Percentiles rank a stretch among this genome's conserved stretches.
phyloP scores from a whole-genome alignment of 92 coral and sea anemone species.

The Siderastrea radians region DNA sequence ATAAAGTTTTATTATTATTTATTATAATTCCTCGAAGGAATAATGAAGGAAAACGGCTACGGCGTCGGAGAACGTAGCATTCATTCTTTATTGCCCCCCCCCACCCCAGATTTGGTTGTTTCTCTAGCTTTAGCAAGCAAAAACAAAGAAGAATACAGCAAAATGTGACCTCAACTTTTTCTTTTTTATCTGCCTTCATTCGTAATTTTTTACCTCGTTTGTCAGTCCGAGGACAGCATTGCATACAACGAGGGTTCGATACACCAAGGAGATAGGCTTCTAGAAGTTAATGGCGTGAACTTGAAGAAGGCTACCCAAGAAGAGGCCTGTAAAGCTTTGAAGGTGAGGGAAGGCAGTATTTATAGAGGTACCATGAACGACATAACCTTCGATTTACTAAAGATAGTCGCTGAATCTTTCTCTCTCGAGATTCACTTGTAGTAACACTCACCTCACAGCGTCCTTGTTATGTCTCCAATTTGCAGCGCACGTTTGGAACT shows the following conservation, averaged over 20 bases:
- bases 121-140: too few relatives aligned
- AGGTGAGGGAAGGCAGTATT: conserved; percentile 42
- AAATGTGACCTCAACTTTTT: too few relatives aligned
- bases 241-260: conserved; percentile 77
- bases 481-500: conserved; percentile 77
- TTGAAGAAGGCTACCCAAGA: conserved; percentile 78
- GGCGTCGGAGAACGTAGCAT: too few relatives aligned
- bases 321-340: conserved; percentile 71
- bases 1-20: too few relatives aligned
- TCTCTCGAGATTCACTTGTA: not conserved
- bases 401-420: not conserved
- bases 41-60: too few relatives aligned
- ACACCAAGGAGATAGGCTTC: conserved; percentile 81
- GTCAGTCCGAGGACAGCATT: conserved; percentile 76
- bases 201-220: not conserved
- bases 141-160: too few relatives aligned
- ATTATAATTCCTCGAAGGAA: too few relatives aligned
- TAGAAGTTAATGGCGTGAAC: conserved; percentile 77
- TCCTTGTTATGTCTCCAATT: not conserved
- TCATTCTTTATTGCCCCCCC: too few relatives aligned
- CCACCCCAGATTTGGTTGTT: too few relatives aligned
- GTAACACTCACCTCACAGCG: too few relatives aligned
- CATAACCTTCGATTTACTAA: not conserved
- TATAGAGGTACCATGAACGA: not conserved
- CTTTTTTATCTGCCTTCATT: not conserved